A percentile compares a stretch with the other conserved stretches of the same genome.
phyloP scores from a whole-genome alignment of 2,113 vertebrate species.

The Camelus dromedarius region DNA sequence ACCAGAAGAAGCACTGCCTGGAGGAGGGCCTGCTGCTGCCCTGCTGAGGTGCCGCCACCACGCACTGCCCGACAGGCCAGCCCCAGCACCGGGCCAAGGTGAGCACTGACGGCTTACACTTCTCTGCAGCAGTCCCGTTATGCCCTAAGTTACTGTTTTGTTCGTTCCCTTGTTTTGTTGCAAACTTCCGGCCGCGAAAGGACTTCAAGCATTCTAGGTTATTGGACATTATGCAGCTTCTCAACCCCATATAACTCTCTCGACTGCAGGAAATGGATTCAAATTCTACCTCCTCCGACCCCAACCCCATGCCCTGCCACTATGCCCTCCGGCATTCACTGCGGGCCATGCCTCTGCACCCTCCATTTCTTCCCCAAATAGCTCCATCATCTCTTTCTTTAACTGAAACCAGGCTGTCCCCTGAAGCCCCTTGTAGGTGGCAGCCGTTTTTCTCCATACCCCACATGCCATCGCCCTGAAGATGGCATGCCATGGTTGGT shows the following conservation, averaged over 20 bases:
- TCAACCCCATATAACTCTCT: neutral
- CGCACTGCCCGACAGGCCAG: neutral
- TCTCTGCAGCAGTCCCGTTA: neutral
- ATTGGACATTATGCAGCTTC: neutral
- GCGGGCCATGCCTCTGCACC: accelerated
- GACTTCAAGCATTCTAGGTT: neutral
- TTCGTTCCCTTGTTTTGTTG: neutral
- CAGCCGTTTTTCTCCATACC: neutral
- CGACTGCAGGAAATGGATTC: neutral
- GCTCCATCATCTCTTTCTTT: neutral
- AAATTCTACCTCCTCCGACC: neutral
- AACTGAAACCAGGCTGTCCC: neutral
- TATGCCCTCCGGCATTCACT: accelerated
- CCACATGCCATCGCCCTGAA: neutral
- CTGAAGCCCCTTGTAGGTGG: neutral
- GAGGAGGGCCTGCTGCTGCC: neutral
- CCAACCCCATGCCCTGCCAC: too few relatives aligned
- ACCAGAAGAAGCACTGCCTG: too few relatives aligned
- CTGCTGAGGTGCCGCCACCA: neutral
- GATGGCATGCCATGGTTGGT: neutral
- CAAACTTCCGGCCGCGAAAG: neutral
- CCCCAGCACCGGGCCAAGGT: neutral
- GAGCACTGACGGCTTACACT: neutral
- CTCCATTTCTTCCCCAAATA: neutral
- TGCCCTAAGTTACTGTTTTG: neutral